Base-by-base conservation (phyloP, 2,797 vertebrate species). In the Lateolabrax maculatus region DNA sequence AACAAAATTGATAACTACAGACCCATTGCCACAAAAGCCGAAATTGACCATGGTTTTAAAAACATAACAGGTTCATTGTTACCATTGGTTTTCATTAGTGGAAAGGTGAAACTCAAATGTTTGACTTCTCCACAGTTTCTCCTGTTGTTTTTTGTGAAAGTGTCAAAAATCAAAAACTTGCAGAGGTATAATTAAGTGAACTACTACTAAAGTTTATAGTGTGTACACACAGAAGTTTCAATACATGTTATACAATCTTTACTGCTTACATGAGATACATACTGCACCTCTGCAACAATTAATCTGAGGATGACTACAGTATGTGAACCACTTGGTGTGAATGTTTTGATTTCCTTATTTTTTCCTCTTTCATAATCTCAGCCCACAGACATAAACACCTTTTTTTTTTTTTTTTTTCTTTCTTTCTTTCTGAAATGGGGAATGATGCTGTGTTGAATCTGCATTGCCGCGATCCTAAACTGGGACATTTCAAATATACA, bases 71-170 rank as follows among this genome's bases (percentile, higher is more conserved):
- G 21, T 19, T 60, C 19, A 41, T 46, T 44, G 13, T 51, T n/a
- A 18, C 3, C 31, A 23, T 16, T 80, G 43, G 25, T 36, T 75
- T 74, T n/a, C 19, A 75, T 62, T n/a, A 6, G n/a, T 63, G 27
- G 7, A 23, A 46, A 57, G 52, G 0, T 29, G n/a, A 58, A 23
- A 31, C 13, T 25, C 11, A 16, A n/a, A 36, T 11, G 44, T 27
- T 37, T 44, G 5, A 37, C 27, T 34, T 43, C 27, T 39, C 23
- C 15, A 18, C 25, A n/a, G 37, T 56, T 34, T 31, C 12, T 11
- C 39, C 8, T 29, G 29, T 25, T 52, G 36, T 36, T 10, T n/a
- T 25, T 46, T 55, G 21, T 46, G 27, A 29, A 39, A 16, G 18
- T n/a, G 9, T 29, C 13, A 63, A 36, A 52, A 39, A 66, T n/a